Evolutionary conservation across 2,113 vertebrate genomes (phyloP).

Genomic region (Xenopus borealis): DNA sequence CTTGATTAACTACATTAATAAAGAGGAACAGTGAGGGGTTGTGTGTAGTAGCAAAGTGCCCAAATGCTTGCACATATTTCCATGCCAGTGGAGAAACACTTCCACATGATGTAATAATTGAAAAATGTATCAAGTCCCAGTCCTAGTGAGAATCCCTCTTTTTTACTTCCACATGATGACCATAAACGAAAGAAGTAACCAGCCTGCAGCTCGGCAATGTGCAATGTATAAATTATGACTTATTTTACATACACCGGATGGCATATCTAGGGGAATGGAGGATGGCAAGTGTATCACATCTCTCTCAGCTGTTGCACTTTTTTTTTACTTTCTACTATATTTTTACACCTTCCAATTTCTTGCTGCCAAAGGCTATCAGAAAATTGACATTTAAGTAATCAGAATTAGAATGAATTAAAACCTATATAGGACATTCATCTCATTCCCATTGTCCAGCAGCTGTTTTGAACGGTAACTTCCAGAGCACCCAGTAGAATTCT

Average conservation of each 20-base stretch:
- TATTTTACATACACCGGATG: slow-evolving; percentile 93
- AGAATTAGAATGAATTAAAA: too few species aligned
- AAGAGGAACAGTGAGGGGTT: too few species aligned
- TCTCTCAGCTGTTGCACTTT: slow-evolving; percentile 86
- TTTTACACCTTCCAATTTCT: slow-evolving; percentile 47
- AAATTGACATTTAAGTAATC: too few species aligned
- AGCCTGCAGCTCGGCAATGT: slow-evolving; percentile 70
- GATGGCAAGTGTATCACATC: slow-evolving; percentile 57
- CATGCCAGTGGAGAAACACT: slow-evolving; percentile 18
- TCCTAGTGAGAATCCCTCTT: too few species aligned
- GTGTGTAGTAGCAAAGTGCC: too few species aligned
- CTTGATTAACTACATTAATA: too few species aligned
- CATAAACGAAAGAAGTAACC: slow-evolving; percentile 46
- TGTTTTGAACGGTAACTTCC: too few species aligned
- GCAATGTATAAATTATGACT: slow-evolving; percentile 77
- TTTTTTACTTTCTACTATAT: slow-evolving; percentile 54
- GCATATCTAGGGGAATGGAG: slow-evolving; percentile 76
- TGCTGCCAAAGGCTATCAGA: too few species aligned
- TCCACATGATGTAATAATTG: slow-evolving; percentile 34
- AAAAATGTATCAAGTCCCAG: too few species aligned
- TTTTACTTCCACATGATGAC: slow-evolving; percentile 33
- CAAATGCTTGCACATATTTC: neutral
- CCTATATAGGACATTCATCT: too few species aligned
- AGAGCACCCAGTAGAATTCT: too few species aligned
- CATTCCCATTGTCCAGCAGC: too few species aligned